These are phyloP conservation scores for Cheirogaleus medius DNA, from an alignment of 2,113 vertebrate species.

Conservation along the genomic window DNA sequence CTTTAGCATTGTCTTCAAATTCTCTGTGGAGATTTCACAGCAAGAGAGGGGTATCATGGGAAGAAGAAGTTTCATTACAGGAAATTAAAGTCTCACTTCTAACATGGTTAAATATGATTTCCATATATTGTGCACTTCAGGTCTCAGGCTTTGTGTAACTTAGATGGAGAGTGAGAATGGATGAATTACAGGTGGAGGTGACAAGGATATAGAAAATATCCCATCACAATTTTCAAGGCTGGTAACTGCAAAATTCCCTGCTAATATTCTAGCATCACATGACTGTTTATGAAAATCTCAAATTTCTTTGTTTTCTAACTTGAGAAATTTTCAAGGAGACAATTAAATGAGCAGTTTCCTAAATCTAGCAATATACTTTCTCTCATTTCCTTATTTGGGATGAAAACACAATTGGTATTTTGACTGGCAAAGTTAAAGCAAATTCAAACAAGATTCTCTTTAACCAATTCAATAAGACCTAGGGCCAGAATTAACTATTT, in stretches of 20 bases:
- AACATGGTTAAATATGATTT: background rate
- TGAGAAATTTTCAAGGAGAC: constrained; percentile 10
- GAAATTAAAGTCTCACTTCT: background rate
- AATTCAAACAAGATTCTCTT: constrained; percentile 58
- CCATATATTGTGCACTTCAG: background rate
- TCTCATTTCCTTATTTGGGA: background rate
- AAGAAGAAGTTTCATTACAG: background rate
- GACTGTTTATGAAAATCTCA: background rate
- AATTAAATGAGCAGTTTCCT: background rate
- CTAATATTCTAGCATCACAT: background rate
- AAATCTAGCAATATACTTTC: background rate
- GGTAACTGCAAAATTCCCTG: background rate
- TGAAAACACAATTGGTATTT: constrained; percentile 47
- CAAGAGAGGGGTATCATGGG: background rate
- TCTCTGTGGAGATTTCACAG: background rate
- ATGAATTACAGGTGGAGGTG: background rate
- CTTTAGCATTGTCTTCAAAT: background rate
- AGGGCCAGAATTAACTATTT: constrained; percentile 46
- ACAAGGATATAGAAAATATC: background rate
- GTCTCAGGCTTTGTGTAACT: background rate
- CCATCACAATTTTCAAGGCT: background rate
- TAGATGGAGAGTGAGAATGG: background rate
- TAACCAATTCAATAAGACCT: constrained; percentile 58
- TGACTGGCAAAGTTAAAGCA: constrained; percentile 48
- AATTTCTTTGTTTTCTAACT: constrained; percentile 27